Percentiles rank a stretch among this genome's conserved stretches.
Evolutionary conservation across 2,113 vertebrate species (phyloP).

Genomic region (Cisticola juncidis): DNA sequence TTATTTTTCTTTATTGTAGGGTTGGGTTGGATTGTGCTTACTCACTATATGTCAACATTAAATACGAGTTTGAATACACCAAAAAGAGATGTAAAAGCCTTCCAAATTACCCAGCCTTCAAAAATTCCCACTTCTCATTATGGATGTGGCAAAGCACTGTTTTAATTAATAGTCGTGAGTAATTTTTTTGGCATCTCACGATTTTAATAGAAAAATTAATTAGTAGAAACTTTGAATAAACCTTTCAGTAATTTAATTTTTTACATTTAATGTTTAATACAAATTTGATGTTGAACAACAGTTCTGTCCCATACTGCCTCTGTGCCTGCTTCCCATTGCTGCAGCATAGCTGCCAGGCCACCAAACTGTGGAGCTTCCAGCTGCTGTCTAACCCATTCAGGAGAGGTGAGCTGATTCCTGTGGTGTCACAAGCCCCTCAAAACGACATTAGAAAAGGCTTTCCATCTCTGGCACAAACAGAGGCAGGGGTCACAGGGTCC

Average conservation of each 20-base stretch:
- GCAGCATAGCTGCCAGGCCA: neutral
- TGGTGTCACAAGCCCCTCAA: neutral
- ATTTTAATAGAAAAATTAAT: neutral
- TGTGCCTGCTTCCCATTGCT: neutral
- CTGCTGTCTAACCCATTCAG: neutral
- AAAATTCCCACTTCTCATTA: neutral
- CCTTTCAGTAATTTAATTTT: neutral
- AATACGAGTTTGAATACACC: neutral
- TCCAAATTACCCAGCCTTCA: neutral
- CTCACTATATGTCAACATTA: neutral
- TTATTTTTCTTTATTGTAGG: neutral
- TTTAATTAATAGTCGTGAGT: neutral
- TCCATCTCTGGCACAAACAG: accelerated
- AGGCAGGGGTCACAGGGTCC: neutral
- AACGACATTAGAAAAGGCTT: neutral
- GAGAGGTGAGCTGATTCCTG: accelerated
- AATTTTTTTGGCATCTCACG: neutral
- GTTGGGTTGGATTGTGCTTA: neutral
- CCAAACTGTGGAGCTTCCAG: neutral
- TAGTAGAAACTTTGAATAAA: neutral
- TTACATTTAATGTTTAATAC: neutral
- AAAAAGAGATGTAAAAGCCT: neutral
- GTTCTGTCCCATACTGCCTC: neutral
- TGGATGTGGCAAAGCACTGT: neutral
- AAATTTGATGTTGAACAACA: neutral